Evolutionary conservation across 2,888 invertebrate genomes (phyloP).

Genomic region (Dusona sp.): DNA sequence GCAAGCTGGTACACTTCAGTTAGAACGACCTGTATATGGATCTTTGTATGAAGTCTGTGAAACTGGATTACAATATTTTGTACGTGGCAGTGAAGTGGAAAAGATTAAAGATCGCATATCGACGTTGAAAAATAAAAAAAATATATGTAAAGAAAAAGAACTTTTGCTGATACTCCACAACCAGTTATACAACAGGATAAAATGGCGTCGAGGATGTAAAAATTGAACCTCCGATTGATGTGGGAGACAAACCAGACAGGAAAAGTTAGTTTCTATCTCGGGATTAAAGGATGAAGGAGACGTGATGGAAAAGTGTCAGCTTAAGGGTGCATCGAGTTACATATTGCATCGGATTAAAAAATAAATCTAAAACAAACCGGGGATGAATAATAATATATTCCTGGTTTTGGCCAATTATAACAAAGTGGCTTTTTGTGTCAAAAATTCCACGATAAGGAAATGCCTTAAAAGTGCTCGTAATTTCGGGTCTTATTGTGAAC

Average conservation of each 20-base stretch:
- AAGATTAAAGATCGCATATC: constrained; percentile 11
- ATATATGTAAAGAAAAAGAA: background rate
- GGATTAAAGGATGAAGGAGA: background rate
- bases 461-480: background rate
- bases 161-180: background rate
- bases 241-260: background rate
- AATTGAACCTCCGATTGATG: background rate
- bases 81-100: constrained; percentile 37
- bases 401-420: background rate
- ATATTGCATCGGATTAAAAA: constrained; percentile 2
- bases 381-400: background rate
- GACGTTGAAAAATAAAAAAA: background rate
- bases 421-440: background rate
- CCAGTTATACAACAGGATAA: constrained; percentile 4
- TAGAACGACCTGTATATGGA: background rate
- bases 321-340: background rate
- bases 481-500: background rate
- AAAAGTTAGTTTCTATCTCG: background rate
- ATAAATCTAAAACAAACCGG: background rate
- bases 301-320: background rate
- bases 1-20: background rate
- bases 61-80: constrained; percentile 50
- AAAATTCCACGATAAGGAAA: background rate
- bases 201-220: constrained; percentile 1
- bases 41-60: constrained; percentile 2